phyloP scores from a whole-genome alignment of 2,797 vertebrate genomes.

The Antennarius maculatus region DNA sequence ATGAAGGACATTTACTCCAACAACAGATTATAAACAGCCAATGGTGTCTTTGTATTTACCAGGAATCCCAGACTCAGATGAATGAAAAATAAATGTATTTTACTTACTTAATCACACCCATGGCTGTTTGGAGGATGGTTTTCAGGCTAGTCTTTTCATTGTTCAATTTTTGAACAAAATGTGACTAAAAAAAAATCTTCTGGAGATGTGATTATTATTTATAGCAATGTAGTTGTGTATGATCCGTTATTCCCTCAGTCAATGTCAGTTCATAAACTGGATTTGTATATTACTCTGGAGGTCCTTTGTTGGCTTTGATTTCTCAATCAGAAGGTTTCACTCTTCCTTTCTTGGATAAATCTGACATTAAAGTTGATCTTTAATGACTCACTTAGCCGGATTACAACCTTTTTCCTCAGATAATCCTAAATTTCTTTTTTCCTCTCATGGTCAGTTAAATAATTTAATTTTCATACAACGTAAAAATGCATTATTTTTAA shows the following conservation, averaged over 20 bases:
- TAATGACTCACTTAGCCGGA: conserved; percentile 82
- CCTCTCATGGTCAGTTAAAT: conserved; percentile 20
- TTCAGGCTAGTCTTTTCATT: conserved; percentile 18
- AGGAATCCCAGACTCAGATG: neutral
- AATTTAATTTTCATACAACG: neutral
- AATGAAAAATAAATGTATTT: conserved; percentile 2
- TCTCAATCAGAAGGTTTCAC: conserved; percentile 75
- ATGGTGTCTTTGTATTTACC: neutral
- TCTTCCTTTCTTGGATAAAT: conserved; percentile 73
- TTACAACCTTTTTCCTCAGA: conserved; percentile 74
- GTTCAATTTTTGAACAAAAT: conserved; percentile 16
- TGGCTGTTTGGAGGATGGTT: neutral
- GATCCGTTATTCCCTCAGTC: conserved; percentile 73
- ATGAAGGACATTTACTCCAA: conserved; percentile 27
- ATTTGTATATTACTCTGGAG: conserved; percentile 67
- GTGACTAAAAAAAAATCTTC: conserved; percentile 1
- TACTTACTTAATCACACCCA: neutral
- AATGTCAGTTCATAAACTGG: conserved; percentile 74
- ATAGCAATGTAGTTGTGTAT: conserved; percentile 27
- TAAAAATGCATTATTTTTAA: conserved; percentile 15
- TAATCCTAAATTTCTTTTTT: conserved; percentile 44
- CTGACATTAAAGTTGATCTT: conserved; percentile 82
- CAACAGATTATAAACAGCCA: conserved; percentile 3
- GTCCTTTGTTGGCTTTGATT: conserved; percentile 70
- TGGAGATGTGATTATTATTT: neutral